Evolutionary conservation across 2,888 invertebrate genomes (phyloP), one percentile per base, ranked within the genome.

Genomic region (Carcina quercana): DNA sequence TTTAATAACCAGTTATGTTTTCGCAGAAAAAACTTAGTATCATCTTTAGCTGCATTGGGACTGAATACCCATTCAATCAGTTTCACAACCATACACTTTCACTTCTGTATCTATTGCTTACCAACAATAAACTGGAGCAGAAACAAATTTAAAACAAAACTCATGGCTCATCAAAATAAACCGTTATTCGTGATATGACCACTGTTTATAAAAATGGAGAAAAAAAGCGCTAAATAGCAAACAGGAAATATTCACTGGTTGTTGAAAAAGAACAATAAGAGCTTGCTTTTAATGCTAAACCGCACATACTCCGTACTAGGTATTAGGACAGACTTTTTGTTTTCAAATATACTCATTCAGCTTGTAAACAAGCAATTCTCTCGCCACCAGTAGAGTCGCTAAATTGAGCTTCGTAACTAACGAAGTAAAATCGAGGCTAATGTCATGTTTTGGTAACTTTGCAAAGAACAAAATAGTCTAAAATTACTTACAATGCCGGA

Each of bases 401-500:
- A n/a, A n/a, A n/a, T n/a, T n/a, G n/a, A n/a, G n/a, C n/a, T n/a
- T n/a, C n/a, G n/a, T n/a, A n/a, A n/a, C n/a, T n/a, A n/a, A n/a
- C n/a, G n/a, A n/a, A n/a, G n/a, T n/a, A n/a, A n/a, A n/a, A n/a
- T n/a, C n/a, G n/a, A n/a, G n/a, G n/a, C n/a, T n/a, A n/a, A n/a
- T n/a, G n/a, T n/a, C n/a, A n/a, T n/a, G n/a, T n/a, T n/a, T n/a
- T n/a, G n/a, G n/a, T n/a, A n/a, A n/a, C n/a, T n/a, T n/a, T n/a
- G n/a, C n/a, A n/a, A n/a, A n/a, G n/a, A n/a, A n/a, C n/a, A n/a
- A n/a, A n/a, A n/a, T n/a, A n/a, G n/a, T n/a, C n/a, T 20, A 7
- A n/a, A n/a, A 7, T 8, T 5, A 69, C 80, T 76, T 51, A 79
- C 79, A 55, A 61, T 63, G 34, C 50, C 54, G 38, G 54, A 43